Conservation (phyloP, 2,113 vertebrate genomes). For the Channa argus region DNA sequence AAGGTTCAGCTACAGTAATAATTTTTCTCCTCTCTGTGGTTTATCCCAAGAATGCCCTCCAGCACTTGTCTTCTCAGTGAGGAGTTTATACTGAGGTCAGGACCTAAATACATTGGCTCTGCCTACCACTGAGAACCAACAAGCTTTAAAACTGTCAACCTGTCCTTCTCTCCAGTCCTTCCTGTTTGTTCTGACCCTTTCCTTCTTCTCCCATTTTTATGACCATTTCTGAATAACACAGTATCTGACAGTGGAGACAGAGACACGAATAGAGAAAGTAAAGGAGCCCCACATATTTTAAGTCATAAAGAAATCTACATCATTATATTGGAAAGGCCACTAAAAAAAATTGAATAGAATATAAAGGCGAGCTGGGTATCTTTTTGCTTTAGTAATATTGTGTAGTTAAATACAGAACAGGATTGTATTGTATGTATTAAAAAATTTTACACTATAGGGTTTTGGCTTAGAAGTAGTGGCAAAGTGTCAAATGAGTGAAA, state of each 20-base stretch:
- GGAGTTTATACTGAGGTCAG: constrained; percentile 67
- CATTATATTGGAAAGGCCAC: background rate
- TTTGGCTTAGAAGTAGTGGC: too few relatives aligned
- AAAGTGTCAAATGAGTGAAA: too few relatives aligned
- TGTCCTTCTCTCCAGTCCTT: constrained; percentile 41
- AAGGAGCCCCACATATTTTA: background rate
- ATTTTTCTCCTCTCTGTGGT: constrained; percentile 50
- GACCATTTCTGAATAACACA: constrained; percentile 29
- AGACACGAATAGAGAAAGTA: background rate
- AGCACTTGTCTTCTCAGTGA: constrained; percentile 66
- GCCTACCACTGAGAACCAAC: constrained; percentile 62
- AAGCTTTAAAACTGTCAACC: constrained; percentile 68
- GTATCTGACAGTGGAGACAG: constrained; percentile 8
- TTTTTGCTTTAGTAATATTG: too few relatives aligned
- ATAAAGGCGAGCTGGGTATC: background rate
- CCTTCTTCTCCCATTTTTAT: constrained; percentile 46
- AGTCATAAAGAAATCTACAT: background rate
- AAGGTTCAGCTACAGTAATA: constrained; percentile 54
- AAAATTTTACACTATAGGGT: too few relatives aligned
- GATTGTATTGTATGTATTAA: too few relatives aligned
- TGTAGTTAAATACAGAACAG: too few relatives aligned
- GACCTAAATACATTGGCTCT: constrained; percentile 65
- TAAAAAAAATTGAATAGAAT: background rate
- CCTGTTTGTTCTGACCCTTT: constrained; percentile 39
- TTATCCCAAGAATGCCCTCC: constrained; percentile 56